Conservation (phyloP, 2,888 invertebrate genomes). For the Lissonota sp. region DNA sequence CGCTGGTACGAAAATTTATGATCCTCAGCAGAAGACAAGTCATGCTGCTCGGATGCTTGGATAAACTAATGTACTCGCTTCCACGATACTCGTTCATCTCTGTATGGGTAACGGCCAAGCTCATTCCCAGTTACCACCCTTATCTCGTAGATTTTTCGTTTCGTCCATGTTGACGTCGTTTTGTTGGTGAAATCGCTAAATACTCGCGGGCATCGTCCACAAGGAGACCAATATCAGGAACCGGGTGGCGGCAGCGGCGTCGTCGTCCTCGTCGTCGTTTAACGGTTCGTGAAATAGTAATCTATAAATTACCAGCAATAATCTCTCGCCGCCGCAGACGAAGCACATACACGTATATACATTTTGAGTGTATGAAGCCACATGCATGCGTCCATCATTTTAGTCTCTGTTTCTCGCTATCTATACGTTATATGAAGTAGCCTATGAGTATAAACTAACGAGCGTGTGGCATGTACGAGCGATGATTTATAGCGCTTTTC, state of each 20-base stretch:
- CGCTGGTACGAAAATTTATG: slow-evolving; percentile 45
- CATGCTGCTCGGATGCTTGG: slow-evolving; percentile 38
- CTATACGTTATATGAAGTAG: slow-evolving; percentile 39
- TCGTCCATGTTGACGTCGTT: slow-evolving; percentile 15
- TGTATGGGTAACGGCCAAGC: neutral
- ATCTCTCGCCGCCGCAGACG: slow-evolving; percentile 45
- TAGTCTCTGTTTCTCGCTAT: slow-evolving; percentile 25
- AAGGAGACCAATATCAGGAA: slow-evolving; percentile 23
- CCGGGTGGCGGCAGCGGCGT: no score
- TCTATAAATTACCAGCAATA: slow-evolving; percentile 65
- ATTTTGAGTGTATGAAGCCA: neutral
- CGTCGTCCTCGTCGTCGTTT: slow-evolving; percentile 28
- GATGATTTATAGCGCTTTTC: slow-evolving; percentile 47
- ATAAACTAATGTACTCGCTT: slow-evolving; percentile 46
- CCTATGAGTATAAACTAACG: slow-evolving; percentile 21
- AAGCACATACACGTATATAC: slow-evolving; percentile 9
- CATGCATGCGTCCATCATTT: slow-evolving; percentile 25
- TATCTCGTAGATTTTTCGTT: slow-evolving; percentile 7
- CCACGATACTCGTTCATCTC: slow-evolving; percentile 6
- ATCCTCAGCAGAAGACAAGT: slow-evolving; percentile 8
- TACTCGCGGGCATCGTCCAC: slow-evolving; percentile 34
- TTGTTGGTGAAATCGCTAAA: slow-evolving; percentile 37
- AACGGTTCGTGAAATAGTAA: slow-evolving; percentile 61
- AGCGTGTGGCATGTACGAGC: slow-evolving; percentile 24
- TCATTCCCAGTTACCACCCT: neutral